Evolutionary conservation across 2,113 vertebrate species (phyloP).

Genomic region (Casuarius casuarius): DNA sequence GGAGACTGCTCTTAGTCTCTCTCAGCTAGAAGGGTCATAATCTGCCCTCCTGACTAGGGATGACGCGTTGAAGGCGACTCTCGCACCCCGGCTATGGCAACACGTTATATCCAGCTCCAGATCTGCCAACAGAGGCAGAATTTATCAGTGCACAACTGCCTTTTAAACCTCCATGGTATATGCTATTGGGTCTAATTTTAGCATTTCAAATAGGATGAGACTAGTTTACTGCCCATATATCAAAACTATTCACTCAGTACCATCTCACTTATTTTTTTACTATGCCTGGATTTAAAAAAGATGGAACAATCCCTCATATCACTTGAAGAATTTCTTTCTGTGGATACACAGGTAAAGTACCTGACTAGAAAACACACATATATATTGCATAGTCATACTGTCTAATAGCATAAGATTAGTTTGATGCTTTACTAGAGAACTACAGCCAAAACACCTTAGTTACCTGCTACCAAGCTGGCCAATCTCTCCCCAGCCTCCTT

Average conservation of each 20-base stretch:
- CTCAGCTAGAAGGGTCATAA: not conserved
- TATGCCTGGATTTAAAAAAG: not conserved
- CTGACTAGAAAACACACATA: not conserved
- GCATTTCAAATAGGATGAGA: not conserved
- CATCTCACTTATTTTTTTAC: not conserved
- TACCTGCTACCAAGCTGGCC: not conserved
- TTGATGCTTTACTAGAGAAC: not conserved
- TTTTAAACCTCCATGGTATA: not conserved
- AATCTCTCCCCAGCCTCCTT: not conserved
- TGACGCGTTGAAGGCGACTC: not conserved
- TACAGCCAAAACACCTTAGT: not conserved
- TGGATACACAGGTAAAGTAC: not conserved
- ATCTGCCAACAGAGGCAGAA: not conserved
- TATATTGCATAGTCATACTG: not conserved
- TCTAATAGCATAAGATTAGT: not conserved
- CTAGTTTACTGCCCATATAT: not conserved
- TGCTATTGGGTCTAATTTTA: not conserved
- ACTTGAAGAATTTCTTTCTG: not conserved
- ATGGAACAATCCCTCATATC: not conserved
- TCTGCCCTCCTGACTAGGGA: not conserved
- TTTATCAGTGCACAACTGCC: not conserved
- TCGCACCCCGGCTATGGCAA: not conserved
- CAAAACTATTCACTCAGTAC: not conserved
- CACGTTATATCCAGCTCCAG: fast-evolving
- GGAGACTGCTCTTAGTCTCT: not conserved